These are phyloP conservation scores for Lagodon rhomboides DNA, from an alignment of 2,797 vertebrate species.

Conservation along the genomic window DNA sequence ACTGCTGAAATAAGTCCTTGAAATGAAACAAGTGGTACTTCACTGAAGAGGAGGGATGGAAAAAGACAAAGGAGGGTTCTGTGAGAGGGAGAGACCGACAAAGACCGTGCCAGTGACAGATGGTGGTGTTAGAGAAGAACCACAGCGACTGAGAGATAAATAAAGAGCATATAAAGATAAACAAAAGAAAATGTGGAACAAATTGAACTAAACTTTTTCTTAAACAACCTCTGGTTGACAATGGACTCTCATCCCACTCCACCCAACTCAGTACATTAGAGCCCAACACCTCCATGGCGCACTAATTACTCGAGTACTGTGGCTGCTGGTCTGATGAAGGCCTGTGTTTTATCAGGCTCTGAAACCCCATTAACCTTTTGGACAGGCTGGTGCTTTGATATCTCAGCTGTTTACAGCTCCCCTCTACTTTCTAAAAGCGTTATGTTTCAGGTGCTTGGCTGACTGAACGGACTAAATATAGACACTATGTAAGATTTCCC, in stretches of 20 bases:
- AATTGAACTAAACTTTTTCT: conserved; percentile 14
- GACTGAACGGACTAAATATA: conserved; percentile 77
- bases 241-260: conserved; percentile 10
- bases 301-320: conserved; percentile 57
- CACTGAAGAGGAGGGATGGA: conserved; percentile 1
- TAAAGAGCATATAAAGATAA: not conserved
- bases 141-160: not conserved
- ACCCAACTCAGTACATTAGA: conserved; percentile 30
- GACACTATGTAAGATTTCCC: conserved; percentile 70
- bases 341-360: conserved; percentile 66
- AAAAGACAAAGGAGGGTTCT: not conserved
- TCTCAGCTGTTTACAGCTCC: conserved; percentile 75
- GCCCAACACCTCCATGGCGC: not conserved
- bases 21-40: conserved; percentile 36
- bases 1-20: conserved; percentile 23
- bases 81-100: not conserved
- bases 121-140: not conserved
- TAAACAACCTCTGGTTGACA: conserved; percentile 23
- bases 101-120: not conserved
- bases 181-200: not conserved
- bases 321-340: conserved; percentile 35
- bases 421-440: conserved; percentile 66
- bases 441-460: conserved; percentile 77
- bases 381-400: conserved; percentile 68
- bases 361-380: conserved; percentile 81